A percentile compares a stretch with the other conserved stretches of the same genome.
Evolutionary conservation across 1,140 invertebrate species (phyloP).

Genomic region (Acromyrmex echinatior): DNA sequence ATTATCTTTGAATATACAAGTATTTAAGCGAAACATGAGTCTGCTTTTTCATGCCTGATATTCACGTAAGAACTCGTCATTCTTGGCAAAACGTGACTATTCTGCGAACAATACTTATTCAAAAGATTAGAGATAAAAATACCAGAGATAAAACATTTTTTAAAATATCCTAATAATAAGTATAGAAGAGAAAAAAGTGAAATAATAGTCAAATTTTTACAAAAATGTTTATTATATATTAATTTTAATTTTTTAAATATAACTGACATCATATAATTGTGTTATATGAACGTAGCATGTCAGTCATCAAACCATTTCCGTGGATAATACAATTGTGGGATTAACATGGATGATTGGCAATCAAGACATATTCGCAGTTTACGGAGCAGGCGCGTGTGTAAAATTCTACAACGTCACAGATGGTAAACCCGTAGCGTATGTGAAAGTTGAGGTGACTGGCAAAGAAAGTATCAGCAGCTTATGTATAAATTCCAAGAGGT

Average conservation of each 20-base stretch:
- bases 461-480: slow-evolving; percentile 81
- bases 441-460: slow-evolving; percentile 78
- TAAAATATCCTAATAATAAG: background rate
- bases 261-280: background rate
- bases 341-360: slow-evolving; percentile 82
- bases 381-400: slow-evolving; percentile 80
- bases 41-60: background rate
- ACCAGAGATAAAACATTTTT: background rate
- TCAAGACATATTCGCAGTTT: slow-evolving; percentile 80
- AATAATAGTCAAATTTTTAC: background rate
- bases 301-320: slow-evolving; percentile 77
- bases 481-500: slow-evolving; percentile 84
- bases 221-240: slow-evolving; percentile 22
- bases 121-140: background rate
- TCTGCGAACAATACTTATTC: background rate
- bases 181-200: background rate
- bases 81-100: background rate
- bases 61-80: background rate
- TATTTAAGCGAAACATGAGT: background rate
- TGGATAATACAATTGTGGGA: slow-evolving; percentile 82
- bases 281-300: slow-evolving; percentile 70
- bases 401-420: slow-evolving; percentile 81
- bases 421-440: slow-evolving; percentile 73
- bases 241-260: background rate
- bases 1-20: background rate